A percentile compares a stretch with the other conserved stretches of the same genome.
Conservation (phyloP, 1,140 invertebrate genomes). For the Lordiphosa stackelbergi region DNA sequence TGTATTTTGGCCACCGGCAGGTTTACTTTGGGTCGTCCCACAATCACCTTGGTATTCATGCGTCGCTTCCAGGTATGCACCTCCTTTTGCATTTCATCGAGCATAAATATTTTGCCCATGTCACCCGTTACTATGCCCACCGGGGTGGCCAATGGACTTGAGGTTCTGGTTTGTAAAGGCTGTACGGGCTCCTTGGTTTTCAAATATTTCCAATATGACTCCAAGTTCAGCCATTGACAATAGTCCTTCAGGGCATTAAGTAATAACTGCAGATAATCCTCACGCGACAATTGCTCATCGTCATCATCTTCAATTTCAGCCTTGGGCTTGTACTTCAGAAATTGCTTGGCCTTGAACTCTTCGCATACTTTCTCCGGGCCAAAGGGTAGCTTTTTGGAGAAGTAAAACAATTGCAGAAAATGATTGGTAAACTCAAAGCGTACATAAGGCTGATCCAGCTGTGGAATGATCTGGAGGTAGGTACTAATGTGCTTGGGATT, state of each 20-base stretch:
- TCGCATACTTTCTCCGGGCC: constrained; percentile 41
- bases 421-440: constrained; percentile 50
- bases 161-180: constrained; percentile 37
- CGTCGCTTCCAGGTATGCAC: constrained; percentile 52
- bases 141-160: constrained; percentile 45
- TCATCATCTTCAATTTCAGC: constrained; percentile 23
- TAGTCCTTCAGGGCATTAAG: constrained; percentile 45
- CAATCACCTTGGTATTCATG: constrained; percentile 40
- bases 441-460: constrained; percentile 38
- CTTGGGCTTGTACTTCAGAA: constrained; percentile 43
- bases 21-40: constrained; percentile 42
- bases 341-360: constrained; percentile 39
- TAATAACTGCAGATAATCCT: constrained; percentile 48
- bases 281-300: constrained; percentile 49
- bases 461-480: constrained; percentile 39
- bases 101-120: constrained; percentile 47
- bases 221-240: constrained; percentile 41
- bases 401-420: constrained; percentile 58
- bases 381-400: constrained; percentile 23
- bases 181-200: constrained; percentile 35
- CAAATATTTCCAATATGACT: constrained; percentile 46
- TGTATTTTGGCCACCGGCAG: constrained; percentile 47
- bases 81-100: constrained; percentile 58
- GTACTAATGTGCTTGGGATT: constrained; percentile 42
- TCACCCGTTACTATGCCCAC: constrained; percentile 42